Evolutionary conservation across 2,113 vertebrate species (phyloP), one percentile per base, ranked within the genome.

Genomic region (Colaptes auratus): DNA sequence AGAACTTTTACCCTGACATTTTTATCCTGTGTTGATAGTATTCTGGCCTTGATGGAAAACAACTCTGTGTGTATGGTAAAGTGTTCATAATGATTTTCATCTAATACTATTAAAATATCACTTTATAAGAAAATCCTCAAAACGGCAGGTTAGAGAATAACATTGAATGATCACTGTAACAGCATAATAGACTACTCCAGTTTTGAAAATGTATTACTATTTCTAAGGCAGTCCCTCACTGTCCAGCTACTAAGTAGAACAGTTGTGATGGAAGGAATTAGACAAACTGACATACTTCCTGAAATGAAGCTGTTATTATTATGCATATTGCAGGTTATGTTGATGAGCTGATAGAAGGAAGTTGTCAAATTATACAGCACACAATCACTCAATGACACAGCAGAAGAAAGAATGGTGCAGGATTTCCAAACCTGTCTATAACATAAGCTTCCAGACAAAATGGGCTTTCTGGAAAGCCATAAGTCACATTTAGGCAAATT

Each of bases 291-390:
- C 76, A 96, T 23, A 76, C 91, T 93, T 90, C 44, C 72, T 75
- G 39, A 85, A 93, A 94, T 67, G 82, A 83, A 94, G 31, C 52
- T 77, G 64, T 85, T 95, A 96, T 96, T 94, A 92, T 91, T 92
- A 94, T 97, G 92, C 95, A 88, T 83, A 89, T 96, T 96, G 91
- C 69, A 89, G 82, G 64, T 94, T 93, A 89, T 83, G 53, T n/a
- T 96, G 92, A 97, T 95, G 65, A 96, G 44, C 90, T 97, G 93
- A 94, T 91, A 88, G 79, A 95, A 64, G 87, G 94, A 75, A 75
- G 89, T 81, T 96, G 96, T 96, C 96, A 97, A 93, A 92, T 91
- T 91, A 91, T 66, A 25, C 39, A 75, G 44, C 82, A 88, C 46
- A 83, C 89, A 92, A 95, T 96, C 95, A 91, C 75, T 95, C 92